Base-by-base conservation (phyloP, 2,888 invertebrate genomes). In the Emesis castigata region DNA sequence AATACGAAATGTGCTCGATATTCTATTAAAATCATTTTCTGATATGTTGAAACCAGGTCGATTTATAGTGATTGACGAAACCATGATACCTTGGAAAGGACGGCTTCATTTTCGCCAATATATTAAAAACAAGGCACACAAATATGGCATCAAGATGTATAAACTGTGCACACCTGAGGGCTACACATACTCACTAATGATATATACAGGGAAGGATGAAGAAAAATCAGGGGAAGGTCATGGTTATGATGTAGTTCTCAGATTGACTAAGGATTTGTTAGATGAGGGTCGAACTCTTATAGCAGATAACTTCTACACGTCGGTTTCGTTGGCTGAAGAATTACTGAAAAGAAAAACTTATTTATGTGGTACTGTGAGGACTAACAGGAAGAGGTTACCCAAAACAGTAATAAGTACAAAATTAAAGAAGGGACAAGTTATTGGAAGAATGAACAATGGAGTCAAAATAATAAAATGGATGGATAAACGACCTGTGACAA, bases 71-170 rank as follows among this genome's bases (percentile, higher is more conserved):
- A 87, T 91, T 31, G 90, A 91, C 75, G 89, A 91, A 79, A 84
- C 85, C 29, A 88, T 90, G 87, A 81, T 91, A 22, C 88, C 89
- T 18, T 90, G 87, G 87, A 74, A 87, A 44, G 90, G 90, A n/a
- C 75, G 90, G 58, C 78, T 91, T 7, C n/a, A 66, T 34, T 89
- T 90, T 73, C 86, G 87, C 0, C 90, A 91, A 75, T 91, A 90
- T 75, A 62, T 71, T 20, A 39, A 71, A 62, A 58, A 29, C 8
- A 71, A 71, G 20, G 39, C 26, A 14, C 66, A 66, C 20, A 31
- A 66, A 66, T 39, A 66, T 39, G 66, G 18, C 6, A 20, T 66
- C n/a, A 66, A 66, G 20, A 14, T 66, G 6, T 66, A 66, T 39
- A 20, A 39, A 39, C 14, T 66, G 39, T 53, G 53, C 18, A 53